A percentile compares a stretch with the other conserved stretches of the same genome.
Conservation (phyloP, 2,888 invertebrate species). For the Coelopa pilipes region DNA sequence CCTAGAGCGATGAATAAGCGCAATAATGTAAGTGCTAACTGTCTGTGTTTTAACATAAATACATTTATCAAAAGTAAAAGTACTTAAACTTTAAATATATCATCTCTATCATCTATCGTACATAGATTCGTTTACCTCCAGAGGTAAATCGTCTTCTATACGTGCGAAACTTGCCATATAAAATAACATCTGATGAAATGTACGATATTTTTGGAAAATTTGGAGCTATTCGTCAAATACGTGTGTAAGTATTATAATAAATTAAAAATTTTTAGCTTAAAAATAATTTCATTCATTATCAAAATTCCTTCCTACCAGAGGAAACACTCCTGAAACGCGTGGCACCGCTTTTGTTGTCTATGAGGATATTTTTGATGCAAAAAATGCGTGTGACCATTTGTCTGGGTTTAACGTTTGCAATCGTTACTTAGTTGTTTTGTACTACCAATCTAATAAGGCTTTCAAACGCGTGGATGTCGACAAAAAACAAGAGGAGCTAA, state of each 20-base stretch:
- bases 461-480: constrained; percentile 95
- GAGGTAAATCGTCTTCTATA: constrained; percentile 98
- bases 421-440: constrained; percentile 97
- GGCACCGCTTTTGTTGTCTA: constrained; percentile 99
- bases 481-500: constrained; percentile 95
- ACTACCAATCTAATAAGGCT: constrained; percentile 96
- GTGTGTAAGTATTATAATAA: constrained; percentile 81
- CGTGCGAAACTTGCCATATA: constrained; percentile 97
- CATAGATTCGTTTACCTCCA: constrained; percentile 95
- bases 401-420: constrained; percentile 99
- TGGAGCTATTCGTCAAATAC: constrained; percentile 97
- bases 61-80: background rate
- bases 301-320: constrained; percentile 70
- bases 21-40: constrained; percentile 59
- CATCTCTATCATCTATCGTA: constrained; percentile 42
- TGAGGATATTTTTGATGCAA: constrained; percentile 99
- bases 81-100: constrained; percentile 25
- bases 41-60: background rate
- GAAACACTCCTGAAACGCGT: constrained; percentile 96
- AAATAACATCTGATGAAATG: constrained; percentile 99
- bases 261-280: background rate
- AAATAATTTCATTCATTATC: background rate
- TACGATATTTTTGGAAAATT: constrained; percentile 99
- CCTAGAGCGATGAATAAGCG: constrained; percentile 59
- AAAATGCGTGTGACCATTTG: constrained; percentile 99